Evolutionary conservation across 1,140 invertebrate genomes (phyloP).

Genomic region (Microplitis demolitor): DNA sequence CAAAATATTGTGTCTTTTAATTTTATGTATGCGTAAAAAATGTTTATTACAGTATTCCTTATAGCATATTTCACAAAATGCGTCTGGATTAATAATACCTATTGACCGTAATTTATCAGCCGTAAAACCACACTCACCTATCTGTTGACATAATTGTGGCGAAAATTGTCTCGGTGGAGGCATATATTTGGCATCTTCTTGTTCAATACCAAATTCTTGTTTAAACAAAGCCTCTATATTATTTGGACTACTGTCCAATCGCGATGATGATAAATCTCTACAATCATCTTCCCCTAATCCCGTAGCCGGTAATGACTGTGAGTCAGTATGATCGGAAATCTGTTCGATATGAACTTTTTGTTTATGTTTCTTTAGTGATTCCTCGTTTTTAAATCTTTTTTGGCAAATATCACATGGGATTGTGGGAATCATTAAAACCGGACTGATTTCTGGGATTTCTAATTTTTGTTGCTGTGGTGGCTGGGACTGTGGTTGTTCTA

Average conservation of each 20-base stretch:
- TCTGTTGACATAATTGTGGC: conserved; percentile 67
- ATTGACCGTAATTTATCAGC: conserved; percentile 73
- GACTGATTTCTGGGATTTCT: conserved; percentile 24
- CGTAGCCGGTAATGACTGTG: conserved; percentile 19
- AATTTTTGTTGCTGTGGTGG: conserved; percentile 23
- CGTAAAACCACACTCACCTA: conserved; percentile 69
- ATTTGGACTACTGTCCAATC: conserved; percentile 44
- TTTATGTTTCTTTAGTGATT: conserved; percentile 61
- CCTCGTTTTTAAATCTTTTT: conserved; percentile 63
- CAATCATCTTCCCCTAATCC: conserved; percentile 12
- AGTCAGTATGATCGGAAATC: conserved; percentile 34
- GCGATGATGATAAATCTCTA: conserved; percentile 1
- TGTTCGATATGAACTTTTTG: conserved; percentile 55
- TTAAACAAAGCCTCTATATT: conserved; percentile 53
- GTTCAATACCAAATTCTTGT: conserved; percentile 60
- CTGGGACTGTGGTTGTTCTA: conserved; percentile 37
- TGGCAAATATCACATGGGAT: conserved; percentile 62
- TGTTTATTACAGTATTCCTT: conserved; percentile 97
- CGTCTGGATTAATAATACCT: conserved; percentile 83
- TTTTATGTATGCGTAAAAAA: conserved; percentile 89
- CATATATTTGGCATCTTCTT: conserved; percentile 63
- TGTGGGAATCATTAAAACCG: conserved; percentile 34
- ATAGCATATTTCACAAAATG: conserved; percentile 92
- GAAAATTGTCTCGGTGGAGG: conserved; percentile 66
- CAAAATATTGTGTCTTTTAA: conserved; percentile 77